A percentile compares a stretch with the other conserved stretches of the same genome.
phyloP scores from a whole-genome alignment of 2,888 invertebrate species.

The Amphipyra berbera region DNA sequence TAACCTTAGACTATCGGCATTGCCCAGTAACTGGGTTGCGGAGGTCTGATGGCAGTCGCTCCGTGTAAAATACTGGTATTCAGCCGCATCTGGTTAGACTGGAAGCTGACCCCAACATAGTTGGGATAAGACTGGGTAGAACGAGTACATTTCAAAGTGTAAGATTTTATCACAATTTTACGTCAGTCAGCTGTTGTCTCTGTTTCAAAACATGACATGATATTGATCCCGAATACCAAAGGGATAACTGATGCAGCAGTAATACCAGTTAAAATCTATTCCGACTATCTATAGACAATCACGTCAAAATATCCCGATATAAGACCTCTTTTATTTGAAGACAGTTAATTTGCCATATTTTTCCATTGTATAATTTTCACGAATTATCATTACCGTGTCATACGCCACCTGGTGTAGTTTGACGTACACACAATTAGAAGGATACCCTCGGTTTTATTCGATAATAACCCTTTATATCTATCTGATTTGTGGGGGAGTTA shows the following conservation, averaged over 20 bases:
- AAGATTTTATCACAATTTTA: too few relatives aligned
- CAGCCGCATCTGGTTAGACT: too few relatives aligned
- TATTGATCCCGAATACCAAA: background rate
- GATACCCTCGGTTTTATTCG: constrained; percentile 56
- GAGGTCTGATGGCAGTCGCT: too few relatives aligned
- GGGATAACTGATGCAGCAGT: constrained; percentile 21
- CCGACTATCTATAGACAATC: constrained; percentile 21
- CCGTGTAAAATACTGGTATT: too few relatives aligned
- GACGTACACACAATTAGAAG: constrained; percentile 57
- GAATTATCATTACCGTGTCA: constrained; percentile 63
- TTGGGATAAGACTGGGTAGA: too few relatives aligned
- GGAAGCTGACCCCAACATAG: too few relatives aligned
- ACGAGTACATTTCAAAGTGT: too few relatives aligned
- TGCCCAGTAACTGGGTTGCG: too few relatives aligned
- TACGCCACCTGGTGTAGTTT: constrained; percentile 61
- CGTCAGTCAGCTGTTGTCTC: too few relatives aligned
- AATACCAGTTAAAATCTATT: constrained; percentile 31
- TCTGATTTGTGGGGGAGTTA: constrained; percentile 65
- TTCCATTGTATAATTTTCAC: constrained; percentile 47
- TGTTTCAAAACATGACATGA: too few relatives aligned
- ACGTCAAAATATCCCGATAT: constrained; percentile 37
- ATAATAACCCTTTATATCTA: constrained; percentile 73
- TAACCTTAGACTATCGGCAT: too few relatives aligned
- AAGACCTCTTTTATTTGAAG: constrained; percentile 32
- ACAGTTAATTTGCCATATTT: constrained; percentile 50